Percentiles rank a stretch among this genome's conserved stretches.
Conservation (phyloP, 2,113 vertebrate genomes). For the Tursiops truncatus region DNA sequence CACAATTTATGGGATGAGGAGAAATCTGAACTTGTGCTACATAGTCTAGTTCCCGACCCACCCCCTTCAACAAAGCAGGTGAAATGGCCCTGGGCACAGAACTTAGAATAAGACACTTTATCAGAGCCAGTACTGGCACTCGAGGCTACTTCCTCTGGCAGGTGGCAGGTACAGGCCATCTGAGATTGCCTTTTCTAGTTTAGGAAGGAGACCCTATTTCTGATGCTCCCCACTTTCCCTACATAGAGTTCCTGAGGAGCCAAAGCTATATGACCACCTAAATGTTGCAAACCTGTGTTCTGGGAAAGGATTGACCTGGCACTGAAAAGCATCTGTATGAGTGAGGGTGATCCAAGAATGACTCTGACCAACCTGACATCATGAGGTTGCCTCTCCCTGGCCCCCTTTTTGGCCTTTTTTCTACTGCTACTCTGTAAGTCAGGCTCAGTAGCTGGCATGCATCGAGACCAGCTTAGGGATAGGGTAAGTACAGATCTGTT, state of each 20-base stretch:
- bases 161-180: not conserved
- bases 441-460: not conserved
- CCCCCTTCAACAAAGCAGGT: not conserved
- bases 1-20: not conserved
- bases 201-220: not conserved
- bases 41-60: not conserved
- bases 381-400: not conserved
- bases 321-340: conserved; percentile 29
- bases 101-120: conserved; percentile 11
- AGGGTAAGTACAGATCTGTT: not conserved
- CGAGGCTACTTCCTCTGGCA: not conserved
- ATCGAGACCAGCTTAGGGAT: not conserved
- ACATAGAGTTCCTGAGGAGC: not conserved
- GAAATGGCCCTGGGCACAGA: conserved; percentile 24
- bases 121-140: not conserved
- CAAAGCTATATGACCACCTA: not conserved
- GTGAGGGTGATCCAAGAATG: not conserved
- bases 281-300: not conserved
- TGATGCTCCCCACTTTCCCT: not conserved
- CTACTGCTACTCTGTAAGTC: not conserved
- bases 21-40: not conserved
- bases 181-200: not conserved
- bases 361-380: not conserved
- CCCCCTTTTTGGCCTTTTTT: not conserved
- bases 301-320: not conserved